phyloP scores from a whole-genome alignment of 2,888 invertebrate species.

The Rhogogaster chlorosoma region DNA sequence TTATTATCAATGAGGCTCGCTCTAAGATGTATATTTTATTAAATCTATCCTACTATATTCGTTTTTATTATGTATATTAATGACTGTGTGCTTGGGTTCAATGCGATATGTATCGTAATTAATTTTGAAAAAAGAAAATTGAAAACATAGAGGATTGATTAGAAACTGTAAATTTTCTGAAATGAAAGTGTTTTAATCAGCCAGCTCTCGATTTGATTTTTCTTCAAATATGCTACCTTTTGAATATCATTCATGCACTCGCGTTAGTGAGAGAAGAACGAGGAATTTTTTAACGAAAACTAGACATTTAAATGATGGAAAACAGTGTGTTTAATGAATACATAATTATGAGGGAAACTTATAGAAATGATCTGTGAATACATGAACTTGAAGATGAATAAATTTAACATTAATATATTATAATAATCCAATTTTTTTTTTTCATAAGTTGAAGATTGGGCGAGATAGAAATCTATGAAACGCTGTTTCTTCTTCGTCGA shows the following conservation, averaged over 20 bases:
- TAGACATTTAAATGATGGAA: background rate
- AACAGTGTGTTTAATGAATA: conserved; percentile 21
- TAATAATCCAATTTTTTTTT: background rate
- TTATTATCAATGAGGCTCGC: conserved; percentile 18
- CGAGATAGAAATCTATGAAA: no score
- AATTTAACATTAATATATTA: conserved; percentile 40
- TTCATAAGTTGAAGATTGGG: no score
- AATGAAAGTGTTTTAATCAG: conserved; percentile 9
- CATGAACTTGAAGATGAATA: conserved; percentile 30
- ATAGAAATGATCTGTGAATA: conserved; percentile 37
- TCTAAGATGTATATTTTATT: conserved; percentile 40
- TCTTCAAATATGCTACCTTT: background rate
- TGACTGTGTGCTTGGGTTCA: conserved; percentile 46
- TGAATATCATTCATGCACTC: conserved; percentile 8
- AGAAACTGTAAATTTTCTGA: background rate
- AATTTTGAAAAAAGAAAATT: background rate
- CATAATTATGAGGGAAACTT: background rate
- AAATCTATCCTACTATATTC: conserved; percentile 13
- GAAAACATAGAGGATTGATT: conserved; percentile 7
- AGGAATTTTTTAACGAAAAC: background rate
- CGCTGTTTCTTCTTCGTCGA: background rate
- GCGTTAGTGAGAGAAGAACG: background rate
- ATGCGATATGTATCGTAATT: conserved; percentile 7
- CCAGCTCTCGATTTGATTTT: background rate
- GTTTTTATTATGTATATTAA: conserved; percentile 6